Base-by-base conservation (phyloP, 2,797 vertebrate genomes). In the Ctenosaura bakeri region DNA sequence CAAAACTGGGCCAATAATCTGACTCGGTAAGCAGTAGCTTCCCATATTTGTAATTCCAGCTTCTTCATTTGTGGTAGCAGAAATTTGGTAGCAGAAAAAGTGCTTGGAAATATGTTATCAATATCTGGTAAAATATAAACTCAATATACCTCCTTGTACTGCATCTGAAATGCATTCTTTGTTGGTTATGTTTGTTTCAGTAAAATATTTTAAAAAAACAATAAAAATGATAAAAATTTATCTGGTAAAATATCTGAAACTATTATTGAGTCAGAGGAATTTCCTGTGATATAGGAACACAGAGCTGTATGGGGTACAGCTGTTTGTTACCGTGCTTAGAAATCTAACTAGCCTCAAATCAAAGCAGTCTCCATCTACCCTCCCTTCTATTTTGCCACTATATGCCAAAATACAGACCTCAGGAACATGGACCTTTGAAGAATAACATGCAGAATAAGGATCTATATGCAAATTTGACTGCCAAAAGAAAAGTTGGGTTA, bases 401-500 rank as follows among this genome's bases (percentile, higher is more conserved):
- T 32, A 20, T 73, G 9, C 22, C 26, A 18, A 42, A 81, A 64
- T 64, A 76, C 6, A 87, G 32, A 52, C 64, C 26, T 86, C 38
- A 50, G 29, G 29, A 84, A 77, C 71, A 84, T 35, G 69, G 38
- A 8, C 74, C 38, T 78, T 78, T 29, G 5, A 87, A 71, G 9
- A 38, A 32, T 12, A 81, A 52, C 64, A 81, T 35, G 42, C 29
- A 79, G 80, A 69, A 52, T 80, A 69, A 87, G 9, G 38, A 46
- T 32, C 10, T 73, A 54, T 83, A 56, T 42, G n/a, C 12, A 87
- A 42, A 87, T 83, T 64, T 64, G 71, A n/a, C 50, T 76, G 24
- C 56, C 42, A 73, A 38, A 90, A 52, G 56, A 82, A 26, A 82
- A 86, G 50, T 74, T 74, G 32, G 62, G 18, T 32, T 83, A 56